Evolutionary conservation across 1,140 invertebrate species (phyloP), one percentile per base, ranked within the genome.

Genomic region (Heliothis virescens): DNA sequence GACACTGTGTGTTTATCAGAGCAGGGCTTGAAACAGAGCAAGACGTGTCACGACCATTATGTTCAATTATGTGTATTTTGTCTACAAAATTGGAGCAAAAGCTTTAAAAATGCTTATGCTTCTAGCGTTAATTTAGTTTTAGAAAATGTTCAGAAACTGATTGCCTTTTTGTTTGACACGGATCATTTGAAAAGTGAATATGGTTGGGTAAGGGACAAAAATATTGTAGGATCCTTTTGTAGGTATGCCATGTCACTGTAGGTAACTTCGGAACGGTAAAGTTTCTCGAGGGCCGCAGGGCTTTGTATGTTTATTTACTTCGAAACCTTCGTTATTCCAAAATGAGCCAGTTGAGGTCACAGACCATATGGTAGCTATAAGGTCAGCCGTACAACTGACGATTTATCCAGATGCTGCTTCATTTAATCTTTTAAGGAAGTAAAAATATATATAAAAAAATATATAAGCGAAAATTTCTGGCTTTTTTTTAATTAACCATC

Each of bases 1-100:
- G 34, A 41, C 34, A 21, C 47, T 10, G 4, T 50, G 16, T 71
- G 67, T n/a, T 5, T 53, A 71, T 71, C 67, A 71, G 67, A 71
- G 67, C 67, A 71, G 26, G 29, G 13, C 53, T 9, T 5, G 67
- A 71, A 71, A 71, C 67, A 71, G 67, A 71, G 67, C 67, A 29
- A 53, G 48, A 71, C 67, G 18, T 71, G 67, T 71, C 67, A 52
- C 48, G 67, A 67, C 16, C 62, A 65, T 47, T 69, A 69, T 7
- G 7, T 69, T 9, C 10, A 10, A 10, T 60, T 26, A 60, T 13
- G 9, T 41, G 34, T 62, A 26, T 29, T 62, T 62, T 3, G 13
- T 29, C 10, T 15, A 29, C 26, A 13, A 4, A 62, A 41, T 41
- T 41, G 34, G 34, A 41, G 9, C 34, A 34, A 34, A 34, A 1